These are phyloP conservation scores for Candoia aspera DNA, from an alignment of 2,113 vertebrate genomes.

Conservation along the genomic window DNA sequence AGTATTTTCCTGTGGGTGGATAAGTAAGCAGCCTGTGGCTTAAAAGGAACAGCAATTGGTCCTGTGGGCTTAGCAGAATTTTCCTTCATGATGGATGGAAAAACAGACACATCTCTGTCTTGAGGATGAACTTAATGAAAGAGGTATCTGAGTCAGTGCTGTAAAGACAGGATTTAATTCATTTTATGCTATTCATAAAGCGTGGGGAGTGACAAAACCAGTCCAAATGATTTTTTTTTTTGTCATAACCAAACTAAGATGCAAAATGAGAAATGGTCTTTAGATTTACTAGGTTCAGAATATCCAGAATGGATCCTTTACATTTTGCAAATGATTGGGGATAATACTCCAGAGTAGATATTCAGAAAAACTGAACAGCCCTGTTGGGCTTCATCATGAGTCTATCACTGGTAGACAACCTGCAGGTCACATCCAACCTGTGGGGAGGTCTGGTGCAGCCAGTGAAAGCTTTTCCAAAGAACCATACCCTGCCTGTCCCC, in stretches of 20 bases:
- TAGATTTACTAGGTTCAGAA: neutral
- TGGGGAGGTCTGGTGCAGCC: neutral
- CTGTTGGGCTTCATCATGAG: neutral
- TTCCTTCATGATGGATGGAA: slow-evolving; percentile 41
- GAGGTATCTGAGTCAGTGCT: slow-evolving; percentile 14
- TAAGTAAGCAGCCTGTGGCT: slow-evolving; percentile 26
- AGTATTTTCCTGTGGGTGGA: slow-evolving; percentile 28
- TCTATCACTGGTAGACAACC: neutral
- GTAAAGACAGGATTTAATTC: slow-evolving; percentile 20
- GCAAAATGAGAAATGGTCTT: neutral
- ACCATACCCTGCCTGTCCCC: neutral
- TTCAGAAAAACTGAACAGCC: neutral
- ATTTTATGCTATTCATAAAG: slow-evolving; percentile 13
- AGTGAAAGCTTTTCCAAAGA: neutral
- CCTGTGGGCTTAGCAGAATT: slow-evolving; percentile 35
- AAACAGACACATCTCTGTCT: neutral
- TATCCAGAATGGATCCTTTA: neutral
- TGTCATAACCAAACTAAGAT: neutral
- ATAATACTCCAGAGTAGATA: neutral
- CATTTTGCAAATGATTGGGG: neutral
- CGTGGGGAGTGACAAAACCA: neutral
- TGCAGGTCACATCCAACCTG: neutral
- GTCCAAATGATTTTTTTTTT: neutral
- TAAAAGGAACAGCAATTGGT: neutral
- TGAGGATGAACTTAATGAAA: neutral